phyloP scores from a whole-genome alignment of 2,797 vertebrate genomes.

The Scolopax rusticola region DNA sequence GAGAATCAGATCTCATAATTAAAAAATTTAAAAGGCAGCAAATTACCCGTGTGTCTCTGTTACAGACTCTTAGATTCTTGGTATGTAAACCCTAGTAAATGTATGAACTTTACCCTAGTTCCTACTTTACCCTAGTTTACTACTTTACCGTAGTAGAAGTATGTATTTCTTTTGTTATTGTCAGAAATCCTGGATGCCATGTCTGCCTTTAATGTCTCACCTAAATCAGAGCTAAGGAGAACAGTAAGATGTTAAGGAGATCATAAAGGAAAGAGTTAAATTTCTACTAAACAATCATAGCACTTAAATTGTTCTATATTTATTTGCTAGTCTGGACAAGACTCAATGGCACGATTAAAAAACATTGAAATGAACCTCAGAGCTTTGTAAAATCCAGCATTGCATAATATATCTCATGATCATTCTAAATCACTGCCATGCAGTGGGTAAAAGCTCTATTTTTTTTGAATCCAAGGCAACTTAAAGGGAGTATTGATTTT shows the following conservation, averaged over 20 bases:
- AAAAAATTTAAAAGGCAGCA: neutral
- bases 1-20: neutral
- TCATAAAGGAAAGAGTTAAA: neutral
- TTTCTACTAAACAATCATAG: neutral
- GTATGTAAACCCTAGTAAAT: neutral
- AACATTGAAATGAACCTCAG: constrained; percentile 4
- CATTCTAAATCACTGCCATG: constrained; percentile 46
- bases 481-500: constrained; percentile 79
- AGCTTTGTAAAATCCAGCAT: constrained; percentile 42
- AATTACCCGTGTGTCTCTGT: neutral
- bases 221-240: neutral
- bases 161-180: neutral
- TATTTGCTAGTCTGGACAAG: neutral
- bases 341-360: constrained; percentile 12
- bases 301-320: neutral
- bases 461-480: constrained; percentile 67
- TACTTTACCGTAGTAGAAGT: neutral
- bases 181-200: neutral
- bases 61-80: neutral
- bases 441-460: constrained; percentile 55
- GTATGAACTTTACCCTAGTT: neutral
- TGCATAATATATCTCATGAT: constrained; percentile 29
- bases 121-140: neutral
- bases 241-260: neutral
- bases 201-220: neutral